Percentiles rank a stretch among this genome's conserved stretches.
Conservation (phyloP, 2,113 vertebrate species). For the Bombycilla garrulus region DNA sequence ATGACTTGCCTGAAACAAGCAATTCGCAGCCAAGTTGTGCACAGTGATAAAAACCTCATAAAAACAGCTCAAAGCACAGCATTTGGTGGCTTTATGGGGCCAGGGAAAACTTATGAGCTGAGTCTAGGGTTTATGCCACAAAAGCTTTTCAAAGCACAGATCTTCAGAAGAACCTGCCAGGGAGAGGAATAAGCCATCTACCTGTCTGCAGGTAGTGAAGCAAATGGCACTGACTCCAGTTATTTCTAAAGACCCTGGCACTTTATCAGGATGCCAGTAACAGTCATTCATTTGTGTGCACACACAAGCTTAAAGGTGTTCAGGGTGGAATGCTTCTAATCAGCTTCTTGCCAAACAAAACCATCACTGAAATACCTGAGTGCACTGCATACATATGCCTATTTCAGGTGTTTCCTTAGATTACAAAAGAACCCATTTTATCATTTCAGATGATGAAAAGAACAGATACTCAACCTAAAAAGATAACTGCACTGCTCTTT, state of each 20-base stretch:
- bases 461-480: background rate
- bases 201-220: background rate
- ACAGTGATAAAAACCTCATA: background rate
- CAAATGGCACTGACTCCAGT: background rate
- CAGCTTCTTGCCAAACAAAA: background rate
- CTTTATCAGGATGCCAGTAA: background rate
- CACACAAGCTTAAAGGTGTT: background rate
- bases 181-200: background rate
- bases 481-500: background rate
- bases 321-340: background rate
- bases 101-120: rapidly evolving
- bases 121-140: background rate
- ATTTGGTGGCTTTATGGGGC: background rate
- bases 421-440: background rate
- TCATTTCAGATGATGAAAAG: background rate
- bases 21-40: background rate
- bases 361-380: background rate
- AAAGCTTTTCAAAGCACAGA: background rate
- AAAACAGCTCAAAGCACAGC: background rate
- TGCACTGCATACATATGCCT: rapidly evolving
- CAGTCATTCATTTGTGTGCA: background rate
- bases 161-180: background rate
- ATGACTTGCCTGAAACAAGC: background rate
- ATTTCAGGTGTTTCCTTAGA: background rate
- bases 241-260: background rate